Base-by-base conservation (phyloP, 1,140 invertebrate species). In the Thaumatotibia leucotreta region DNA sequence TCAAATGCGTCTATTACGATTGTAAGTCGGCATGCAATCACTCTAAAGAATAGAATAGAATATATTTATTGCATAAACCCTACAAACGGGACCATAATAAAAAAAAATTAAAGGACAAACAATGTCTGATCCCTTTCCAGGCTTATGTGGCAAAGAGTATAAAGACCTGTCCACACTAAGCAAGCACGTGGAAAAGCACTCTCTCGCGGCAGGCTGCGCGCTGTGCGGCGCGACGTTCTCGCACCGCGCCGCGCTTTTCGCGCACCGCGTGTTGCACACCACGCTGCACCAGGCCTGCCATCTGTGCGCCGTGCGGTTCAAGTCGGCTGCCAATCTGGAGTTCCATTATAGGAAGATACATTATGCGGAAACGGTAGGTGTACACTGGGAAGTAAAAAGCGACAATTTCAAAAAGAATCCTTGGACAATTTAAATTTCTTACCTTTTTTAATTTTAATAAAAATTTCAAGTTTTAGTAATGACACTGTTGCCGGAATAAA, bases 251-350 rank as follows among this genome's bases (percentile, higher is more conserved):
- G 63, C 77, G 23, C 24, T 85, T 6, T 64, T 85, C 0, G 64
- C 74, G 0, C 87, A 89, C 58, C 74, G 87, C 67, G n/a, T 83
- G 2, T 35, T 63, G n/a, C 86, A 89, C 67, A 39, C 74, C 0
- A 11, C 20, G 2, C 70, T 61, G 3, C 50, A 76, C 45, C 63
- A 58, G 29, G 58, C 17, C 1, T 89, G 87, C 64, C 82, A 86
- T 24, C 68, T 89, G 32, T 89, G 87, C 67, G 20, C 45, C 4
- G 82, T 76, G 70, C 58, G 39, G 11, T 83, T 69, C 65, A 63
- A 20, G 4, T 64, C 73, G 61, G 24, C 49, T 31, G 6, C 35
- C 0, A 72, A 77, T 66, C 63, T 88, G 39, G 82, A 88, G 63
- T 73, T 69, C 62, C 85, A 88, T 69, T 86, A 81, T 32, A 80